A percentile compares a stretch with the other conserved stretches of the same genome.
Conservation (phyloP, 2,888 invertebrate genomes). For the Synergus gifuensis region DNA sequence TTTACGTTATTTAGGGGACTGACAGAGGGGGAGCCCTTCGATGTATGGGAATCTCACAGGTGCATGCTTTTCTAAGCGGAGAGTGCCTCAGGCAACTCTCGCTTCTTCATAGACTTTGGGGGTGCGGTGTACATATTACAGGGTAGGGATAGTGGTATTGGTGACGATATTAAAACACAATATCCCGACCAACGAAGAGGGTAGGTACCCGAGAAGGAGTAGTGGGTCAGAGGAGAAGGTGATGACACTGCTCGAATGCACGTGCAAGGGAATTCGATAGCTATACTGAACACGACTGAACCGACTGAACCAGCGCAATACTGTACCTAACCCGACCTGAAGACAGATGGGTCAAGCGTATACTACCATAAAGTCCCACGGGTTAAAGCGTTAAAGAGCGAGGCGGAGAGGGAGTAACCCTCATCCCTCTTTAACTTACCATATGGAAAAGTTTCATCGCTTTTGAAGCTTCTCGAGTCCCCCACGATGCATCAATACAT, state of each 20-base stretch:
- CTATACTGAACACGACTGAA: conserved; percentile 43
- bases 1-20: conserved; percentile 66
- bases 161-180: conserved; percentile 75
- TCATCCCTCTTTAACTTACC: background rate
- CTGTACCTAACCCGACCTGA: conserved; percentile 54
- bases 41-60: conserved; percentile 77
- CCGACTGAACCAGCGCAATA: no score
- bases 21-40: conserved; percentile 62
- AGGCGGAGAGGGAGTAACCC: conserved; percentile 25
- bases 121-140: conserved; percentile 52
- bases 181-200: conserved; percentile 66
- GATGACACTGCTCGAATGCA: conserved; percentile 76
- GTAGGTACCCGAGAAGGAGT: conserved; percentile 47
- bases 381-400: conserved; percentile 69
- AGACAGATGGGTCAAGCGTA: conserved; percentile 70
- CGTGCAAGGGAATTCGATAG: conserved; percentile 77
- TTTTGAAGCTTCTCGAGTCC: background rate
- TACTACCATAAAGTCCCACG: conserved; percentile 68
- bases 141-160: conserved; percentile 48
- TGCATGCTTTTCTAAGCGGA: conserved; percentile 72
- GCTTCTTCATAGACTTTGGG: conserved; percentile 47
- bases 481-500: background rate
- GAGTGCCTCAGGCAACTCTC: conserved; percentile 63
- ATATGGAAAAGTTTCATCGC: conserved; percentile 34
- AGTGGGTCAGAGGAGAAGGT: conserved; percentile 64